These are phyloP conservation scores for Sebastes minor DNA, from an alignment of 2,797 vertebrate genomes.

Conservation along the genomic window DNA sequence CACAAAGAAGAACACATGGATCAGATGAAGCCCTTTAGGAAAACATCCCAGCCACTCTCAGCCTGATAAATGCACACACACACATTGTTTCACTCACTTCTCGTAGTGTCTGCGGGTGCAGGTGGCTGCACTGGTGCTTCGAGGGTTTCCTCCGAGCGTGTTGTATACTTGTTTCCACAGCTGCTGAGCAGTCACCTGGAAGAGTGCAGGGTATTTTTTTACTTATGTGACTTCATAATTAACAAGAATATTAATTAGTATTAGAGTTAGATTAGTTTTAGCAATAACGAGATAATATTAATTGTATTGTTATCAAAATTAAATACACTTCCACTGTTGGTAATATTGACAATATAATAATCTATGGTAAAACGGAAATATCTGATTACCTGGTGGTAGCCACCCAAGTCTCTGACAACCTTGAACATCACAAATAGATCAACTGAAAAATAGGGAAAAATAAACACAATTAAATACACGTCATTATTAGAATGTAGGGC, in stretches of 20 bases:
- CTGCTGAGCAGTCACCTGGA: constrained; percentile 83
- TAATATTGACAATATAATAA: not conserved
- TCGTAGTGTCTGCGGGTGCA: constrained; percentile 86
- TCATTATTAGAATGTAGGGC: not conserved
- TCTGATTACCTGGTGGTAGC: constrained; percentile 81
- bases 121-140: constrained; percentile 85
- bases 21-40: not conserved
- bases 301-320: not conserved
- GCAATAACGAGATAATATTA: not conserved
- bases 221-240: not conserved
- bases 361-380: not conserved
- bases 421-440: constrained; percentile 84
- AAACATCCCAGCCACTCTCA: not conserved
- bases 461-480: not conserved
- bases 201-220: not conserved
- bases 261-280: not conserved
- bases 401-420: constrained; percentile 77
- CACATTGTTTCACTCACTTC: constrained; percentile 66
- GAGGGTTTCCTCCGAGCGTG: constrained; percentile 82
- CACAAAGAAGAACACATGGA: not conserved
- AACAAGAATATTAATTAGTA: not conserved
- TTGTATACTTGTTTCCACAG: constrained; percentile 86
- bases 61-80: fast-evolving
- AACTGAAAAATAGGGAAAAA: constrained; percentile 67
- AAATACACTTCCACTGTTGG: not conserved